Evolutionary conservation across 2,888 invertebrate species (phyloP), one percentile per base, ranked within the genome.

Genomic region (Leptura quadrifasciata): DNA sequence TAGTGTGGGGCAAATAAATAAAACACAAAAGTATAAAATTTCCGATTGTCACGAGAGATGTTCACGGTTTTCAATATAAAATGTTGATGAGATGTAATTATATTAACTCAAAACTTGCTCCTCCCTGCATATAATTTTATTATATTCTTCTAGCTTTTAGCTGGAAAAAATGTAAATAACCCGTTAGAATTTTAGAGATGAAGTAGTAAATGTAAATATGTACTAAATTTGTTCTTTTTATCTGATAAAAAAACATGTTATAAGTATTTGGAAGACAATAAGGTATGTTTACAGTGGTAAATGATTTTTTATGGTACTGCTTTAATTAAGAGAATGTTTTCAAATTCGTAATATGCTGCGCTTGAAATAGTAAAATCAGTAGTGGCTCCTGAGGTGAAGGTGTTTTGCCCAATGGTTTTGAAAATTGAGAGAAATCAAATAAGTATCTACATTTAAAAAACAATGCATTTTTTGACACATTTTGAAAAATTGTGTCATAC

Each of bases 241-340:
- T 75, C 76, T 76, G 74, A 80, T 54, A 74, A 64, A 76, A n/a
- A 76, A 77, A 77, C 75, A 73, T 79, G 77, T 81, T 79, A 83
- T 79, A 83, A 83, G 83, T 84, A 84, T 84, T 84, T 84, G 84
- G 84, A 84, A 84, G 84, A 84, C 84, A 84, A 84, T 84, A 84
- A 84, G 79, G 79, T 78, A 77, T 76, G 72, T 77, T 74, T 79
- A 76, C 65, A 67, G 64, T 39, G 72, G 21, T 72, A 65, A 72
- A 76, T 73, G 39, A 65, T 76, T 76, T 72, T 35, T 69, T 69
- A 17, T 55, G n/a, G 57, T n/a, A 57, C 58, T 31, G n/a, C 58
- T 58, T 54, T 57, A 12, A 15, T 58, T 10, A 39, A 39, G 12
- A 18, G 17, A 61, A 60, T 60, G 20, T 61, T 63, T 39, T 63